Evolutionary conservation across 2,888 invertebrate genomes (phyloP).

Genomic region (Nephrocerus scutellatus): DNA sequence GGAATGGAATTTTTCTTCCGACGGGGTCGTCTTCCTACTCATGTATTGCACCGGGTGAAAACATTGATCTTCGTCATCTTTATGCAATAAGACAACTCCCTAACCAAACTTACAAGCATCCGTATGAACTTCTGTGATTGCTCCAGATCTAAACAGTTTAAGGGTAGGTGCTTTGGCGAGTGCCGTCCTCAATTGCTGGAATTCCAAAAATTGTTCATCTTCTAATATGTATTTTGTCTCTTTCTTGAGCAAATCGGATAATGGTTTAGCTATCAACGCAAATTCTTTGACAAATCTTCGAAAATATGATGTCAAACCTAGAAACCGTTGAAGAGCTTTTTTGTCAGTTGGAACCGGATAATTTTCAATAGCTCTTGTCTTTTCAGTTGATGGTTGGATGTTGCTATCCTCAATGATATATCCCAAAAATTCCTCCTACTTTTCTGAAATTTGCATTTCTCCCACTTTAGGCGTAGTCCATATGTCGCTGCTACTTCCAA

Average conservation of each 20-base stretch:
- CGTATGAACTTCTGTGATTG: conserved; percentile 9
- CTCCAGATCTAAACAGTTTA: conserved; percentile 2
- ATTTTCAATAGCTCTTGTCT: conserved; percentile 7
- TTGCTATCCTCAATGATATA: conserved; percentile 7
- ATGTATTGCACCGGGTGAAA: conserved; percentile 31
- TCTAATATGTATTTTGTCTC: conserved; percentile 1
- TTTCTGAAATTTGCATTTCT: conserved; percentile 13
- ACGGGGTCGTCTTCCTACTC: conserved; percentile 17
- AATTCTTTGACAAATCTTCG: conserved; percentile 19
- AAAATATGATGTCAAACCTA: conserved; percentile 11
- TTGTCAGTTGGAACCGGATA: conserved; percentile 1
- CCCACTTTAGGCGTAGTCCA: conserved; percentile 6
- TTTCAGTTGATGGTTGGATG: conserved; percentile 4
- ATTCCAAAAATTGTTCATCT: not conserved
- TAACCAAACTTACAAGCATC: conserved; percentile 23
- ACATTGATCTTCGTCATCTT: conserved; percentile 23
- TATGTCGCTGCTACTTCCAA: conserved; percentile 15
- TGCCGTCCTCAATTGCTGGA: conserved; percentile 5
- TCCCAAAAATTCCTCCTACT: conserved; percentile 10
- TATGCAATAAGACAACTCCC: conserved; percentile 31
- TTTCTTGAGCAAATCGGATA: conserved; percentile 25
- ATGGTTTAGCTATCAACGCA: conserved; percentile 30
- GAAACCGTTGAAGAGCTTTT: conserved; percentile 6
- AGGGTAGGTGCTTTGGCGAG: conserved; percentile 6
- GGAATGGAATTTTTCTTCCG: conserved; percentile 28